Percentiles rank a stretch among this genome's conserved stretches.
phyloP scores from a whole-genome alignment of 2,797 vertebrate genomes.

The Acipenser ruthenus region DNA sequence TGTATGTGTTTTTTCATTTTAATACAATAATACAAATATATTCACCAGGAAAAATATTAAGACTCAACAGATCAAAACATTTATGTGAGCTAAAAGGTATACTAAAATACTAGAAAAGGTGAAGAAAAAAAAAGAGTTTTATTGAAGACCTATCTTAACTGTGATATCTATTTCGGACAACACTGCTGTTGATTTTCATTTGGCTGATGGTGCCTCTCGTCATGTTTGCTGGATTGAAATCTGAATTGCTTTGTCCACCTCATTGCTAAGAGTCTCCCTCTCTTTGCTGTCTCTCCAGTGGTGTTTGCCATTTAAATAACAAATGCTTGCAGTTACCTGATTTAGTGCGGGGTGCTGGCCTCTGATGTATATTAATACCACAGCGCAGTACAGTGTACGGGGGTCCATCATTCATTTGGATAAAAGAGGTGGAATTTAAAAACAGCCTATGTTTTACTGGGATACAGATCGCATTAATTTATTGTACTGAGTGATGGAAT shows the following conservation, averaged over 20 bases:
- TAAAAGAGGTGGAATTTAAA: conserved; percentile 55
- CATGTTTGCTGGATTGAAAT: conserved; percentile 59
- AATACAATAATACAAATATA: no score
- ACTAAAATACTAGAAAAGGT: conserved; percentile 3
- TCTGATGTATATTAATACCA: conserved; percentile 89
- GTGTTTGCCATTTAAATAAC: conserved; percentile 64
- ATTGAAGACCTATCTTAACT: conserved; percentile 31
- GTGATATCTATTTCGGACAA: conserved; percentile 35
- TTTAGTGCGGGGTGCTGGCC: conserved; percentile 78
- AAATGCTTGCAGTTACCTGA: conserved; percentile 71
- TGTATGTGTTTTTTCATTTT: no score
- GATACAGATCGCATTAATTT: conserved; percentile 47
- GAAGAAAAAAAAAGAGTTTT: conserved; percentile 23
- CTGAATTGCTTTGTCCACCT: conserved; percentile 55
- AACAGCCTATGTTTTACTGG: conserved; percentile 51
- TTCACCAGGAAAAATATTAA: no score
- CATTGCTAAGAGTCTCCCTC: conserved; percentile 21
- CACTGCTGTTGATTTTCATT: conserved; percentile 61
- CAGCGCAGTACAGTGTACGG: conserved; percentile 57
- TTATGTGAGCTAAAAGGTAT: no score
- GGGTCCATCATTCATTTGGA: conserved; percentile 50
- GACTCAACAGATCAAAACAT: no score
- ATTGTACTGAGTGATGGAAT: conserved; percentile 43
- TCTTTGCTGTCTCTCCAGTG: conserved; percentile 11
- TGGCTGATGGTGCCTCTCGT: conserved; percentile 46